Conservation (phyloP, 2,888 invertebrate genomes). For the Andrena fulva region DNA sequence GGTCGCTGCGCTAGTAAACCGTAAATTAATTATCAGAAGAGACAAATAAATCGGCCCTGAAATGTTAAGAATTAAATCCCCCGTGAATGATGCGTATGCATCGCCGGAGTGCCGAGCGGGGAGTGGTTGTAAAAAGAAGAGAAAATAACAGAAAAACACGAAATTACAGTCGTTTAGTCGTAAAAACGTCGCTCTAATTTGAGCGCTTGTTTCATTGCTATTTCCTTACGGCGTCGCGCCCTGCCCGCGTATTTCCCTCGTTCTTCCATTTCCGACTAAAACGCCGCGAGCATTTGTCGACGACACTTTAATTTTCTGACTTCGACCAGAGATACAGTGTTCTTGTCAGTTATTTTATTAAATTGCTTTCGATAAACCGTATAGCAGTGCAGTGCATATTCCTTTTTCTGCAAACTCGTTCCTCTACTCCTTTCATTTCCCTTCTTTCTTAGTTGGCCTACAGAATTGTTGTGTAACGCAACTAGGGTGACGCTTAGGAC, state of each 20-base stretch:
- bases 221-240: conserved; percentile 35
- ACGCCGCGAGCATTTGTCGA: conserved; percentile 33
- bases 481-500: too few relatives aligned
- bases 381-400: too few relatives aligned
- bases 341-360: conserved; percentile 75
- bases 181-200: conserved; percentile 74
- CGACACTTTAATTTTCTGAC: conserved; percentile 9
- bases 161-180: conserved; percentile 77
- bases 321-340: conserved; percentile 62
- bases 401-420: too few relatives aligned
- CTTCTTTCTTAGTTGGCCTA: too few relatives aligned
- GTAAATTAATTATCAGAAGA: background rate
- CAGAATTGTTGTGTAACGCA: too few relatives aligned
- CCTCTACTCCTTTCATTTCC: too few relatives aligned
- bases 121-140: conserved; percentile 70
- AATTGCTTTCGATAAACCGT: conserved; percentile 56
- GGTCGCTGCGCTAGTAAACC: background rate
- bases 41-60: conserved; percentile 14
- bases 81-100: conserved; percentile 11
- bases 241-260: conserved; percentile 41
- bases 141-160: conserved; percentile 62
- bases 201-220: conserved; percentile 53
- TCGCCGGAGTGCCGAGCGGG: conserved; percentile 35
- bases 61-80: conserved; percentile 39
- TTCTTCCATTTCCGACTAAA: conserved; percentile 27